Evolutionary conservation across 2,113 vertebrate genomes (phyloP).

Genomic region (Mesoclemmys tuberculata): DNA sequence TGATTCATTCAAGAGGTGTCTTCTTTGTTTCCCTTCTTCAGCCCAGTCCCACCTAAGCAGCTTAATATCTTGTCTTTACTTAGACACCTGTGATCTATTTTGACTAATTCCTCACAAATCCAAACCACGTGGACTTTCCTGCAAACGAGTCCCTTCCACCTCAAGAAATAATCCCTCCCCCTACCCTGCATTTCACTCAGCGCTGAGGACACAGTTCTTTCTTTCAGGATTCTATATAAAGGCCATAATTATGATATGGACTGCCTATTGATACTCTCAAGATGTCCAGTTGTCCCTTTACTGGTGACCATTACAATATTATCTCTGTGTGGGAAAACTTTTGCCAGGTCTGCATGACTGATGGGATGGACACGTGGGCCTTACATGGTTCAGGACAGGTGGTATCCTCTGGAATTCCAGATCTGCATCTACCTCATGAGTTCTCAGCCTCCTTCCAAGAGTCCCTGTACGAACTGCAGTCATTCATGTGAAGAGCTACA

Average conservation of each 20-base stretch:
- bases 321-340: neutral
- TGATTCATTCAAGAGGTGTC: neutral
- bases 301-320: neutral
- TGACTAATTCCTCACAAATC: too few species aligned
- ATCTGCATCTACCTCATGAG: neutral
- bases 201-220: too few species aligned
- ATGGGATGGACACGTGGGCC: neutral
- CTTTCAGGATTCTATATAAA: too few species aligned
- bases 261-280: neutral
- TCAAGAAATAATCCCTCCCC: too few species aligned
- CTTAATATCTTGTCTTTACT: too few species aligned
- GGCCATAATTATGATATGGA: neutral
- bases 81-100: too few species aligned
- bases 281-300: neutral
- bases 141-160: too few species aligned
- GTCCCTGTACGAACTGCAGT: fast-evolving
- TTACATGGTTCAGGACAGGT: neutral
- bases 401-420: neutral
- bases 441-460: neutral
- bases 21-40: neutral
- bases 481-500: neutral
- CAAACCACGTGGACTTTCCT: too few species aligned
- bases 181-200: too few species aligned
- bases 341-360: neutral
- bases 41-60: neutral